Evolutionary conservation across 2,113 vertebrate genomes (phyloP), one percentile per base, ranked within the genome.

Genomic region (Pholis gunnellus): DNA sequence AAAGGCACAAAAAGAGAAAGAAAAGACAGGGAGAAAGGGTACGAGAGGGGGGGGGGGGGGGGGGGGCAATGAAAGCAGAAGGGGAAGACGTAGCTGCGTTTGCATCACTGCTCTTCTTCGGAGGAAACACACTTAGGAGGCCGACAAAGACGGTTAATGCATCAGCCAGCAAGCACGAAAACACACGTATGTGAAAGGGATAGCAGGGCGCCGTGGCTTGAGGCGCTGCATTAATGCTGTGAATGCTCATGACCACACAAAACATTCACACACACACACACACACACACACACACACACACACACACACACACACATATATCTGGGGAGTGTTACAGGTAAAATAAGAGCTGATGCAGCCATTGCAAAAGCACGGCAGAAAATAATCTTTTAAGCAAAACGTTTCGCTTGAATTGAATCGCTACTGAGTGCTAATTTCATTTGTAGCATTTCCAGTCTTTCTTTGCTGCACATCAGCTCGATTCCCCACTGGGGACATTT

Each of bases 31-130:
- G 38, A 29, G 74, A 61, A 71, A 69, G 81, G 63, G 66, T 18
- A 42, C 0, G 14, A 50, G 46, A 38, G 70, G 72, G 56, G 48
- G 84, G 57, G 77, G 67, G 59, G 83, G 59, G 76, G 70, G 77
- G 67, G 59, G 83, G 59, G 76, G 70, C 60, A 75, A 60, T 85
- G 83, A 87, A 90, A 87, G 86, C 64, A 88, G 68, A 89, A 56
- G 48, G 70, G 73, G 82, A 84, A 73, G 82, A 81, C 34, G 50
- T 0, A 18, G 68, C 75, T 67, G 83, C 34, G 50, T 61, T 83
- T 67, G 89, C 91, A 86, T 91, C 89, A 70, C 82, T 92, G 93
- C 86, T 82, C 79, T 56, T 82, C 89, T 93, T 88, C 91, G 82
- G 81, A 67, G 74, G 48, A 52, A 34, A 81, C 78, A 74, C 50